These are phyloP conservation scores for Eueides isabella DNA, from an alignment of 1,140 invertebrate species.

Conservation along the genomic window DNA sequence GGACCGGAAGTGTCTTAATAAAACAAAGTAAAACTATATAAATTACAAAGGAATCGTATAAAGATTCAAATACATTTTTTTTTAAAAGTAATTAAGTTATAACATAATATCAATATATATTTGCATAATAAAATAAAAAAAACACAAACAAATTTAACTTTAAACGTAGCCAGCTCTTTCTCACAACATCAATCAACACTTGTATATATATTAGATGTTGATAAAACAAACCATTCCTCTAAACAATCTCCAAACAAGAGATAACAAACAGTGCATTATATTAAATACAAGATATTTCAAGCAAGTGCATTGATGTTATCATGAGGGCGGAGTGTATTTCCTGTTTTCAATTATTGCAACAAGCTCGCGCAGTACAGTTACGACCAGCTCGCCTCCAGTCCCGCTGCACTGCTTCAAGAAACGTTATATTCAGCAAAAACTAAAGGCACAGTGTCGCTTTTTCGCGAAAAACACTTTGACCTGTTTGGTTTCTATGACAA, in stretches of 20 bases:
- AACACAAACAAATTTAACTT: too few species aligned
- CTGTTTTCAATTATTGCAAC: constrained; percentile 67
- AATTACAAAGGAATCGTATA: too few species aligned
- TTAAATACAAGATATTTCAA: constrained; percentile 38
- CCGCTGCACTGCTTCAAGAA: constrained; percentile 35
- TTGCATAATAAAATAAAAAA: too few species aligned
- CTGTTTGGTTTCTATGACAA: constrained; percentile 6
- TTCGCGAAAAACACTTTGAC: background rate
- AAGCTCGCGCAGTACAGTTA: constrained; percentile 38
- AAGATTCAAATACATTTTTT: too few species aligned
- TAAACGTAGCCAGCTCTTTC: background rate
- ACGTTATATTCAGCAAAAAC: constrained; percentile 48
- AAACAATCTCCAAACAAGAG: background rate
- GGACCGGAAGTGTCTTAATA: too few species aligned
- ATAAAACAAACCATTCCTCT: background rate
- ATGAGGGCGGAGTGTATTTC: constrained; percentile 47
- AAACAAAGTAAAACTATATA: too few species aligned
- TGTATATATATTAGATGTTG: background rate
- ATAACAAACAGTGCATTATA: constrained; percentile 17
- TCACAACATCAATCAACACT: background rate
- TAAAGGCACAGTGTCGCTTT: constrained; percentile 9
- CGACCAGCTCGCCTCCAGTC: constrained; percentile 25
- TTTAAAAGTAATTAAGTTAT: too few species aligned
- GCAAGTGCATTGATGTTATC: constrained; percentile 40
- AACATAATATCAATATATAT: too few species aligned